These are phyloP conservation scores for Microtus oregoni DNA, from an alignment of 2,113 vertebrate species.

Conservation along the genomic window DNA sequence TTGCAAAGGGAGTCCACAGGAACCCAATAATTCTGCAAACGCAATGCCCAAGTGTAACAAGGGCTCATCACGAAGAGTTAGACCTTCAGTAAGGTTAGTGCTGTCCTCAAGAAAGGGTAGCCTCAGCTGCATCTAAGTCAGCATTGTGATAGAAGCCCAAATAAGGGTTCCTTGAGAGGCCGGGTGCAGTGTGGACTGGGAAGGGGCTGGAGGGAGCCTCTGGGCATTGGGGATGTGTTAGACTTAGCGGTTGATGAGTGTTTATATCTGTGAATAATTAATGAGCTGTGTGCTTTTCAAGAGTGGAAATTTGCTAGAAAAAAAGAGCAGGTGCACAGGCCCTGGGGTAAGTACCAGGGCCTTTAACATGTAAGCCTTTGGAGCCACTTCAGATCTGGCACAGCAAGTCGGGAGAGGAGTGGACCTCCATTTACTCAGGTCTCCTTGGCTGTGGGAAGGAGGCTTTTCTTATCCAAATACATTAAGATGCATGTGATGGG, in stretches of 20 bases:
- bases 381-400: too few relatives aligned
- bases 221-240: not conserved
- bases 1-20: not conserved
- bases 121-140: not conserved
- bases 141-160: not conserved
- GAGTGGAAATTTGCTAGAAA: not conserved
- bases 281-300: not conserved
- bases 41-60: not conserved
- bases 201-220: not conserved
- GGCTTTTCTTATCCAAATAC: not conserved
- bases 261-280: slow-evolving; percentile 3
- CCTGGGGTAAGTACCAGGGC: not conserved
- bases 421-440: not conserved
- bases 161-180: not conserved
- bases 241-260: not conserved
- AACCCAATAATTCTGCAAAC: not conserved
- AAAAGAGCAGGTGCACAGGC: not conserved
- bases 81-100: not conserved
- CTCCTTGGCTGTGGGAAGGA: not conserved
- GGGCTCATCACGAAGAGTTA: not conserved
- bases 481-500: not conserved
- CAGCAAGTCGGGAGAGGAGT: not conserved
- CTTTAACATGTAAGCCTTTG: not conserved
- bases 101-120: not conserved
- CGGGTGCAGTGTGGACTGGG: not conserved